phyloP scores from a whole-genome alignment of 2,797 vertebrate species.

The Setipinna tenuifilis region DNA sequence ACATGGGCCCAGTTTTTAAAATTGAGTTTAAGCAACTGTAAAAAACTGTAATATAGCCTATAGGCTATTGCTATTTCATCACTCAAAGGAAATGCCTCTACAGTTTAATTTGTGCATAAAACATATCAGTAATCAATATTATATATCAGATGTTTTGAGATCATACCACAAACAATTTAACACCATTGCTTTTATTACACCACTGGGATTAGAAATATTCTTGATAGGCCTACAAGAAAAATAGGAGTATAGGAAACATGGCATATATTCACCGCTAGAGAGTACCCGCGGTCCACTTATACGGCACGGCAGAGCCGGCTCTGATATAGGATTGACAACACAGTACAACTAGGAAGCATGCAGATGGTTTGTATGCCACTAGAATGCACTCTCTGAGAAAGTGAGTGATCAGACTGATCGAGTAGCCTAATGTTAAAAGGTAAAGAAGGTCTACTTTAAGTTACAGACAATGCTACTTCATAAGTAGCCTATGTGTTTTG shows the following conservation, averaged over 20 bases:
- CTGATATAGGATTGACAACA: neutral
- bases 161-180: no score
- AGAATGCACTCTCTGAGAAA: neutral
- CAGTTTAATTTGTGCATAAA: no score
- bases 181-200: no score
- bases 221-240: neutral
- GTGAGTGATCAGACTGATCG: neutral
- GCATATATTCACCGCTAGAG: neutral
- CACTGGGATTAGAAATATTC: neutral
- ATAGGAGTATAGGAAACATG: neutral
- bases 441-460: neutral
- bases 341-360: neutral
- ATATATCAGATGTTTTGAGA: no score
- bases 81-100: no score
- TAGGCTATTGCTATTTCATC: no score
- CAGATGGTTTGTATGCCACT: neutral
- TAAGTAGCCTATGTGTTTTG: no score
- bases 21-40: no score
- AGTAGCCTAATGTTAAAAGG: neutral
- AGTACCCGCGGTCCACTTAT: neutral
- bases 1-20: no score
- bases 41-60: no score
- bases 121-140: no score
- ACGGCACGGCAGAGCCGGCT: no score
- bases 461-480: neutral